phyloP scores from a whole-genome alignment of 2,113 vertebrate genomes.

The Halcyon malimbica region DNA sequence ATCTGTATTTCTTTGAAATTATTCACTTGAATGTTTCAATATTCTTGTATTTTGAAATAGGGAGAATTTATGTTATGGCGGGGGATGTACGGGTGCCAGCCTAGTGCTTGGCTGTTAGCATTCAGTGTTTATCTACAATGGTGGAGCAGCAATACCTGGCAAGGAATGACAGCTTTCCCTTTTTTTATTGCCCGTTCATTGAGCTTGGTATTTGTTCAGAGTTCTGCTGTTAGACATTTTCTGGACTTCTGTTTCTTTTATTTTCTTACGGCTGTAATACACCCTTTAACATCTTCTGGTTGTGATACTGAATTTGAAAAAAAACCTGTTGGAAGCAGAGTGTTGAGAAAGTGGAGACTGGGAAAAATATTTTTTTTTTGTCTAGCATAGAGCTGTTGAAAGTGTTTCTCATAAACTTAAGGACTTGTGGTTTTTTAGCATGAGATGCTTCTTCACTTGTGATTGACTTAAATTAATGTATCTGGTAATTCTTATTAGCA shows the following conservation, averaged over 20 bases:
- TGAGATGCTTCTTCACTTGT: background rate
- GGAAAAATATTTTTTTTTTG: background rate
- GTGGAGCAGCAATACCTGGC: background rate
- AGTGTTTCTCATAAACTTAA: background rate
- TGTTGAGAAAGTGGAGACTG: background rate
- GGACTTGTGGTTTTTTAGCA: background rate
- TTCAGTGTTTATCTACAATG: background rate
- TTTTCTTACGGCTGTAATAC: background rate
- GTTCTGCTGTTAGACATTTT: background rate
- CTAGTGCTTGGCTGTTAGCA: background rate
- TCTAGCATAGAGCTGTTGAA: background rate
- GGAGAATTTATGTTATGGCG: background rate
- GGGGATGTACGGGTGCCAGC: background rate
- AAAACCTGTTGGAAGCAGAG: background rate
- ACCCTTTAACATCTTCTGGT: background rate
- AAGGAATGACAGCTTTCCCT: background rate
- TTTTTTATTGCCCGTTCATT: background rate
- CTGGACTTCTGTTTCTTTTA: background rate
- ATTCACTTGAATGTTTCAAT: background rate
- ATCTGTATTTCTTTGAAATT: background rate
- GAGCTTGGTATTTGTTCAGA: background rate
- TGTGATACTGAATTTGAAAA: background rate
- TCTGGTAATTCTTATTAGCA: background rate
- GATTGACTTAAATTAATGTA: background rate
- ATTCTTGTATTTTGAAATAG: background rate